Evolutionary conservation across 2,113 vertebrate genomes (phyloP).

Genomic region (Setophaga kirtlandii): DNA sequence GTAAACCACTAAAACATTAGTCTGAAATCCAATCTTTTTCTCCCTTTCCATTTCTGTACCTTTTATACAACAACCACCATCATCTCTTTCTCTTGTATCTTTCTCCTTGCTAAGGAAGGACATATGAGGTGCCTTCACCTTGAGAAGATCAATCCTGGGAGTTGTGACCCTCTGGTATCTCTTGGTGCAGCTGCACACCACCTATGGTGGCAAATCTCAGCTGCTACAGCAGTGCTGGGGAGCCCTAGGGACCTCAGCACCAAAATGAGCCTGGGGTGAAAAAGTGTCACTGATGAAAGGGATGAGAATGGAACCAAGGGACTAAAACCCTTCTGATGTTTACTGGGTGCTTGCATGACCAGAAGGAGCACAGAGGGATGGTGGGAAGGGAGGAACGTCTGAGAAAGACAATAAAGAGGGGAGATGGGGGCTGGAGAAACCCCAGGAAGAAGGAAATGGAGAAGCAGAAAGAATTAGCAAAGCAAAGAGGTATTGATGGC

Average conservation of each 20-base stretch:
- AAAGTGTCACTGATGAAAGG: background rate
- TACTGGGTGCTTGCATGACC: background rate
- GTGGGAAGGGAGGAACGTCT: background rate
- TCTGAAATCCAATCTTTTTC: background rate
- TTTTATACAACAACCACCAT: background rate
- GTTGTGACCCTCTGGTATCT: background rate
- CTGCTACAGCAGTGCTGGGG: accelerated
- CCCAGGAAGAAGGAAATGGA: background rate
- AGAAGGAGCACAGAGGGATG: background rate
- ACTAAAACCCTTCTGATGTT: background rate
- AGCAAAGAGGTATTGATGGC: background rate
- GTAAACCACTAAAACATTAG: background rate
- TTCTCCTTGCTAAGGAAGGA: background rate
- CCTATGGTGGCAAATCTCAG: background rate
- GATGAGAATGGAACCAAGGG: background rate
- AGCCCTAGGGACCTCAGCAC: background rate
- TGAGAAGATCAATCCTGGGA: background rate
- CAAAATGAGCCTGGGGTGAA: background rate
- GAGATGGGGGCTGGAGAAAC: background rate
- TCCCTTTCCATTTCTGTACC: background rate
- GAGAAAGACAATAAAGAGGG: background rate
- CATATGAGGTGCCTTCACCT: background rate
- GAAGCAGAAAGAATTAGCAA: background rate
- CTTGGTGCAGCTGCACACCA: accelerated
- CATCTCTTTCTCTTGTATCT: background rate